Evolutionary conservation across 2,888 invertebrate species (phyloP), one percentile per base, ranked within the genome.

Genomic region (Branchipolynoe longqiensis): DNA sequence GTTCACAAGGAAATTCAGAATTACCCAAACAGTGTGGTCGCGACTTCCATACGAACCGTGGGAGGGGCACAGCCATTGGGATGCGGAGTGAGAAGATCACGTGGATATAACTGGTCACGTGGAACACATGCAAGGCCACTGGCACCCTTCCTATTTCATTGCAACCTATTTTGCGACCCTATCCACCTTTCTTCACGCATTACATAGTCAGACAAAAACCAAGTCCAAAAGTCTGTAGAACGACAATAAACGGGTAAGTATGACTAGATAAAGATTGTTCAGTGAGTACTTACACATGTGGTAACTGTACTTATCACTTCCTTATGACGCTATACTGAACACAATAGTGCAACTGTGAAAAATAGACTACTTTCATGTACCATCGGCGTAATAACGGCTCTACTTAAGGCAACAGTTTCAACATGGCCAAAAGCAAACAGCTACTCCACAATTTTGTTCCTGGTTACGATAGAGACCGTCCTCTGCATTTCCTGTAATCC

Each of bases 331-430:
- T 14, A 69, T 38, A 69, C 38, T 69, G 69, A 69, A 69, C 69
- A 69, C 69, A 69, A 69, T 69, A 69, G 69, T 69, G 69, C 33
- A 33, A 69, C 69, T 69, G 48, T 14, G 69, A 25, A 69, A 69
- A 69, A 69, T 69, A 69, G 69, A 69, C 69, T 69, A 69, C 69
- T 69, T 8, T 69, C 38, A 69, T 69, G 69, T 69, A 33, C 38
- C 69, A 14, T 69, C 38, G 38, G 69, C 69, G 38, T 69, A 36
- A 69, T 69, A 36, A 69, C n/a, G 36, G 38, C 48, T 78, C 78
- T 78, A 78, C 78, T 25, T 78, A 78, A 78, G 78, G 78, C 78
- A 78, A 78, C 78, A 78, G 31, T 78, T 78, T 78, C 78, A 78
- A 78, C 78, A 78, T 78, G 41, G 33, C 54, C 78, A 48, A 54